Evolutionary conservation across 2,888 invertebrate species (phyloP), one percentile per base, ranked within the genome.

Genomic region (Chydorus sphaericus): DNA sequence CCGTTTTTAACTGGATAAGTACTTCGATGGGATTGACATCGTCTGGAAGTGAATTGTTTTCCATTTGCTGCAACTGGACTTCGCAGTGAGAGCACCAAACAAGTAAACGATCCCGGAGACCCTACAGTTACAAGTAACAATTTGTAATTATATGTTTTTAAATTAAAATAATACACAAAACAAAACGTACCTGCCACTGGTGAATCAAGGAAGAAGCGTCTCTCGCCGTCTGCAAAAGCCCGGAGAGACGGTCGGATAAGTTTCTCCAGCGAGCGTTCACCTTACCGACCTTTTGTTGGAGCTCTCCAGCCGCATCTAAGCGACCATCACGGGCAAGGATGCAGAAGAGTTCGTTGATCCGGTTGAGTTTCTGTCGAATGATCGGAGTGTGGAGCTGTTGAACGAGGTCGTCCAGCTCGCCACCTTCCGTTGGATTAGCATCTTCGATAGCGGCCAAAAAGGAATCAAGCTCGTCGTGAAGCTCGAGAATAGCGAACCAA

Each of bases 241-340:
- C 23, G 6, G 55, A 20, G 6, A 55, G 23, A n/a, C 39, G 11
- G 14, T 55, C 55, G 10, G 48, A 38, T 16, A 39, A 29, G 11
- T 58, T 39, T 30, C 31, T 48, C 57, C 54, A 58, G 8, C 23
- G n/a, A 14, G 23, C 31, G 39, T 58, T 52, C 10, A 57, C 26
- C 14, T 44, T 36, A 11, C 20, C 29, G 11, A 51, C 56, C 16
- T 36, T 36, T 36, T 53, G 51, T 18, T 59, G 54, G 23, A 58
- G 36, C 28, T 57, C 55, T 14, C 56, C 58, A 14, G 48, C 26
- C 10, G 49, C 51, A 30, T 58, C 58, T 18, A 58, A 16, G 11
- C 58, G 56, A 20, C 52, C 51, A 28, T 50, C 51, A 11, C 56
- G 37, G 10, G 58, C 58, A 26, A 58, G 30, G 36, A 36, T 39